Evolutionary conservation across 2,797 vertebrate genomes (phyloP).

Genomic region (Neostethus bicornis): DNA sequence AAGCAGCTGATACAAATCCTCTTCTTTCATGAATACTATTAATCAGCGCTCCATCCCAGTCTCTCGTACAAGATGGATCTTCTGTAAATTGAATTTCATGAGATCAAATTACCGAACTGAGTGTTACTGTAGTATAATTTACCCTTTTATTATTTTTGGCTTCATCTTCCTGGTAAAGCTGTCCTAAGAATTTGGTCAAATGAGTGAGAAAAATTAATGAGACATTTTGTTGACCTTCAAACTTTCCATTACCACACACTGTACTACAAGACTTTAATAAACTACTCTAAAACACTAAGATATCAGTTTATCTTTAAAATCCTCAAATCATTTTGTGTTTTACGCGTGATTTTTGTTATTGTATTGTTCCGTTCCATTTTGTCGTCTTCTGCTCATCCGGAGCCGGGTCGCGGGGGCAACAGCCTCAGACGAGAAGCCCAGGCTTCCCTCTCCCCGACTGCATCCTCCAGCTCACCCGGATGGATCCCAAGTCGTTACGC

Average conservation of each 20-base stretch:
- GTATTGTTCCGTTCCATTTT: too few species aligned
- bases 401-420: too few species aligned
- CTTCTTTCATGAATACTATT: slow-evolving; percentile 51
- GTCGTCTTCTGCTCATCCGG: too few species aligned
- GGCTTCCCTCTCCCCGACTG: too few species aligned
- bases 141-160: slow-evolving; percentile 68
- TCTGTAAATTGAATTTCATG: slow-evolving; percentile 46
- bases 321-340: too few species aligned
- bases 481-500: too few species aligned
- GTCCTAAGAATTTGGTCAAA: slow-evolving; percentile 60
- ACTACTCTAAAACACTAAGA: too few species aligned
- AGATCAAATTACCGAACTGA: slow-evolving; percentile 54
- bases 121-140: slow-evolving; percentile 45
- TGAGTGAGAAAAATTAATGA: slow-evolving; percentile 69
- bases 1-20: slow-evolving; percentile 76
- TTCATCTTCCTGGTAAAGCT: slow-evolving; percentile 45
- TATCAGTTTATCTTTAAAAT: too few species aligned
- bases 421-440: too few species aligned
- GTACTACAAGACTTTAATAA: too few species aligned
- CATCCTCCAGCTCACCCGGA: too few species aligned
- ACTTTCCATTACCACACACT: slow-evolving; percentile 55
- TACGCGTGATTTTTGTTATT: too few species aligned
- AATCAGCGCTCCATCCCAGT: slow-evolving; percentile 41
- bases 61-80: slow-evolving; percentile 55
- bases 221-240: slow-evolving; percentile 37